Percentiles rank a stretch among this genome's conserved stretches.
Evolutionary conservation across 2,888 invertebrate genomes (phyloP).

Genomic region (Andrena trimmerana): DNA sequence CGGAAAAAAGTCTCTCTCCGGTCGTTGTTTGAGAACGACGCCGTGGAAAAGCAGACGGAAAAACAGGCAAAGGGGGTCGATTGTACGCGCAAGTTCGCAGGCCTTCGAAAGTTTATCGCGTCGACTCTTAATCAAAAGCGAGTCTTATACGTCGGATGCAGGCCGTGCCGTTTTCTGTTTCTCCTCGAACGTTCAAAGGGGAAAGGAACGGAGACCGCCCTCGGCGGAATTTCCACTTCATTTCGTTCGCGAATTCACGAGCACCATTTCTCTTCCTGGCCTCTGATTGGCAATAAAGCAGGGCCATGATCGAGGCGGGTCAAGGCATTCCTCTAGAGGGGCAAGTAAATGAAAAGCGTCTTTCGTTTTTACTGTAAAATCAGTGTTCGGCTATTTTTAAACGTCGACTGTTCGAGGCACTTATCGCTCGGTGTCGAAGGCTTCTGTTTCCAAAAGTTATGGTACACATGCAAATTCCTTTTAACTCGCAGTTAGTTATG

Average conservation of each 20-base stretch:
- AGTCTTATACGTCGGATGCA: constrained; percentile 38
- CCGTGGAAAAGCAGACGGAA: neutral
- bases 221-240: constrained; percentile 60
- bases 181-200: constrained; percentile 12
- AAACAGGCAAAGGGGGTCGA: neutral
- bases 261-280: constrained; percentile 54
- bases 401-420: neutral
- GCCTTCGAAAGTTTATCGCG: constrained; percentile 37
- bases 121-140: constrained; percentile 57
- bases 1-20: neutral
- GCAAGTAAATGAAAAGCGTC: constrained; percentile 50
- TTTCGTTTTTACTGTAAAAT: constrained; percentile 29
- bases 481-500: too few species aligned
- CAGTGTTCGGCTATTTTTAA: constrained; percentile 4
- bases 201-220: constrained; percentile 21
- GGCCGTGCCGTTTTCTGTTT: constrained; percentile 28
- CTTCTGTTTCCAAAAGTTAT: neutral
- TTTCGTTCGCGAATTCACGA: constrained; percentile 60
- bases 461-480: neutral
- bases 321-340: constrained; percentile 48
- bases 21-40: neutral
- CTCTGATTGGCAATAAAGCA: constrained; percentile 73
- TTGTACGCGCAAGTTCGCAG: constrained; percentile 10
- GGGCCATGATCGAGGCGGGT: constrained; percentile 61
- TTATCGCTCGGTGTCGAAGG: neutral